These are phyloP conservation scores for Apamea anceps DNA, from an alignment of 2,888 invertebrate species.

Conservation along the genomic window DNA sequence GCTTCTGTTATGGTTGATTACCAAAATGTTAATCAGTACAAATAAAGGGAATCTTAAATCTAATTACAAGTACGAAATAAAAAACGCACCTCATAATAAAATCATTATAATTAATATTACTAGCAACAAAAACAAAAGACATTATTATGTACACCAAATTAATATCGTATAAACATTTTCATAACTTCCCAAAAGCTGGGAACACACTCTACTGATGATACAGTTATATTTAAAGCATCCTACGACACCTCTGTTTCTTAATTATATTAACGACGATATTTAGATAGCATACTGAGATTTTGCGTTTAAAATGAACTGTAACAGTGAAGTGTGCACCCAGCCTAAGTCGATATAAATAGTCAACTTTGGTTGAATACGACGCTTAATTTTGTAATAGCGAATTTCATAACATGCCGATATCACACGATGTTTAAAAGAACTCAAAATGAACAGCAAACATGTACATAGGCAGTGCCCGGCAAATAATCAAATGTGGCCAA, in stretches of 20 bases:
- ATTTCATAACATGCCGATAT: background rate
- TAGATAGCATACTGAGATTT: background rate
- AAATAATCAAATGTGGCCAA: background rate
- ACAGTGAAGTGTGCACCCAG: slow-evolving; percentile 45
- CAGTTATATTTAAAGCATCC: background rate
- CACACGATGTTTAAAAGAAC: background rate
- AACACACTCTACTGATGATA: slow-evolving; percentile 49
- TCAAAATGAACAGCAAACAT: background rate
- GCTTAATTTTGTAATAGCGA: slow-evolving; percentile 8
- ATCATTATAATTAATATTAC: slow-evolving; percentile 69
- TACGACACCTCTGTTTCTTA: background rate
- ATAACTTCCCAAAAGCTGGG: slow-evolving; percentile 58
- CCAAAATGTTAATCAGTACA: background rate
- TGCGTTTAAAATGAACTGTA: background rate
- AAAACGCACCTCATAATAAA: slow-evolving; percentile 62
- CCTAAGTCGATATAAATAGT: slow-evolving; percentile 53
- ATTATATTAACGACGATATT: slow-evolving; percentile 1
- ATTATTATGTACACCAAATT: slow-evolving; percentile 74
- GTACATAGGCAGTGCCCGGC: background rate
- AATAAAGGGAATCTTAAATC: background rate
- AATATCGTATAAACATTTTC: slow-evolving; percentile 66
- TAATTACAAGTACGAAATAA: slow-evolving; percentile 45
- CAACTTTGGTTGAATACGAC: slow-evolving; percentile 56
- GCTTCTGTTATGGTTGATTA: background rate
- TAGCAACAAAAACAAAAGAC: slow-evolving; percentile 72